phyloP scores from a whole-genome alignment of 2,888 invertebrate species.

The Aphodius sticticus region DNA sequence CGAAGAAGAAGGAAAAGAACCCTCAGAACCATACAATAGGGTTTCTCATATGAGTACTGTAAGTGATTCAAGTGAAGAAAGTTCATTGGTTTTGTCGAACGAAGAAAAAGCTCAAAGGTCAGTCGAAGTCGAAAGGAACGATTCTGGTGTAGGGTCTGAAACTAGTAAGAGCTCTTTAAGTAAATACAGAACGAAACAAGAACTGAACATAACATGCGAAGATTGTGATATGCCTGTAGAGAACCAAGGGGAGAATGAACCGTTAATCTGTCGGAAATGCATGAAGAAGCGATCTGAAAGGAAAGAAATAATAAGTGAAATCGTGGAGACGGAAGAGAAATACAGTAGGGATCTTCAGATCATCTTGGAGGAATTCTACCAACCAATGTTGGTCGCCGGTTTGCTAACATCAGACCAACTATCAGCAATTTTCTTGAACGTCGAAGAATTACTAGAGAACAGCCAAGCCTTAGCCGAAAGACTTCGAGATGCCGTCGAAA shows the following conservation, averaged over 20 bases:
- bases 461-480: conserved; percentile 86
- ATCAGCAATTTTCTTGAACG: conserved; percentile 91
- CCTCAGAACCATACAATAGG: conserved; percentile 70
- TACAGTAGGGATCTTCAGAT: conserved; percentile 93
- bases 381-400: conserved; percentile 93
- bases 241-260: conserved; percentile 78
- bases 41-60: conserved; percentile 80
- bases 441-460: conserved; percentile 90
- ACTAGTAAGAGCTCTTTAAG: conserved; percentile 87
- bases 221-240: conserved; percentile 87
- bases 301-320: conserved; percentile 93
- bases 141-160: conserved; percentile 92
- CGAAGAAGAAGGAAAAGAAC: conserved; percentile 66
- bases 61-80: conserved; percentile 89
- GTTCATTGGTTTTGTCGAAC: conserved; percentile 71
- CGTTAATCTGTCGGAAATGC: conserved; percentile 87
- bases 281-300: conserved; percentile 87
- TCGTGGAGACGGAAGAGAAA: conserved; percentile 95
- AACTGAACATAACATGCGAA: conserved; percentile 68
- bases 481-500: conserved; percentile 85
- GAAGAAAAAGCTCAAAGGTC: conserved; percentile 69
- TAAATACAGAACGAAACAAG: conserved; percentile 73
- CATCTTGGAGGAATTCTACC: conserved; percentile 90
- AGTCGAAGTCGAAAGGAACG: conserved; percentile 88
- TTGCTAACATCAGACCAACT: conserved; percentile 90